phyloP scores from a whole-genome alignment of 2,797 vertebrate genomes.

The Hemibagrus guttatus region DNA sequence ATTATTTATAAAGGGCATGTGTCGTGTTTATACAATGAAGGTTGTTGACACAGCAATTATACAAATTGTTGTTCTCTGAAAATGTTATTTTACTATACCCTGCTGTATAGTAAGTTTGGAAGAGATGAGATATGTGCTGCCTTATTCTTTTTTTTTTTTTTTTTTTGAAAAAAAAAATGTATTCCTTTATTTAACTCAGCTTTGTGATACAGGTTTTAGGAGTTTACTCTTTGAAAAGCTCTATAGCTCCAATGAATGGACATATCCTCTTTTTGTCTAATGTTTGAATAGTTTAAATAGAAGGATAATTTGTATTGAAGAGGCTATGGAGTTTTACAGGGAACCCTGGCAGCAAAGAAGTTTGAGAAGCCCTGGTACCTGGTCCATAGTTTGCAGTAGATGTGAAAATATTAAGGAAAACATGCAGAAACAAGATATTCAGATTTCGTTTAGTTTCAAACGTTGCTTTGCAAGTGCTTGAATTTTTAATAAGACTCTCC shows the following conservation, averaged over 20 bases:
- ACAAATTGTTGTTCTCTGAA: conserved; percentile 11
- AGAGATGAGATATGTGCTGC: conserved; percentile 68
- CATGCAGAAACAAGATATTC: not conserved
- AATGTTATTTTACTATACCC: conserved; percentile 26
- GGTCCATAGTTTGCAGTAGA: not conserved
- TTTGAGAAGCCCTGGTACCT: not conserved
- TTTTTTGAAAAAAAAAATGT: too few relatives aligned
- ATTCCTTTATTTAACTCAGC: not conserved
- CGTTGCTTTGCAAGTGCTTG: not conserved
- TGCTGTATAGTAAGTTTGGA: conserved; percentile 39
- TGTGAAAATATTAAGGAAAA: not conserved
- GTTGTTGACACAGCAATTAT: too few relatives aligned
- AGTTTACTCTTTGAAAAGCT: not conserved
- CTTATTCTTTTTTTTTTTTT: conserved; percentile 61
- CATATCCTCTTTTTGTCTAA: not conserved
- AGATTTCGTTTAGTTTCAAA: not conserved
- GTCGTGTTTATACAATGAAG: too few relatives aligned
- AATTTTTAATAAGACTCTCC: not conserved
- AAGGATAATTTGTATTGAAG: not conserved
- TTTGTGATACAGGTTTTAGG: conserved; percentile 8
- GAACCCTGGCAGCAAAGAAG: not conserved
- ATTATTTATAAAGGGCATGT: too few relatives aligned
- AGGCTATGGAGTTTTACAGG: not conserved
- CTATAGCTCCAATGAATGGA: not conserved
- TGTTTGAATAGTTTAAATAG: not conserved